A percentile compares a stretch with the other conserved stretches of the same genome.
These are phyloP conservation scores for Epinotia demarniana DNA, from an alignment of 2,888 invertebrate species.

Conservation along the genomic window DNA sequence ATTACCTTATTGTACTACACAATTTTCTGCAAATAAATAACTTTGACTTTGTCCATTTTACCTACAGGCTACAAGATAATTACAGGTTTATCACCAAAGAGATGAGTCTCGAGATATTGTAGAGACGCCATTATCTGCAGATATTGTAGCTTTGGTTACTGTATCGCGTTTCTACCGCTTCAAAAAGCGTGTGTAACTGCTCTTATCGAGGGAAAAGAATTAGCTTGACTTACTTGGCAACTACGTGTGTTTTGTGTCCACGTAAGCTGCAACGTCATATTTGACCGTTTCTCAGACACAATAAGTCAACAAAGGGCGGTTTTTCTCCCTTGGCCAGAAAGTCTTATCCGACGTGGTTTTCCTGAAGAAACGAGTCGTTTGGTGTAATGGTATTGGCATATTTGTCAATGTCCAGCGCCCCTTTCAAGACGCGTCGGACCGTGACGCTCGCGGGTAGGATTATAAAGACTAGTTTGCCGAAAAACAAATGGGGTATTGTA, in stretches of 20 bases:
- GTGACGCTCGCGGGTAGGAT: conserved; percentile 40
- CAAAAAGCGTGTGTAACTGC: no score
- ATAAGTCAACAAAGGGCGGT: conserved; percentile 32
- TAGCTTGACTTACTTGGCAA: neutral
- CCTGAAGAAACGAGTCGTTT: neutral
- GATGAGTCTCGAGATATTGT: no score
- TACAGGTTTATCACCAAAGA: no score
- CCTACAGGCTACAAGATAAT: no score
- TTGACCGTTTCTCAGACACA: conserved; percentile 29
- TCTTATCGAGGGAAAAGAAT: no score
- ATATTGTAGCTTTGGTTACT: no score
- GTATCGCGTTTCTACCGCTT: no score
- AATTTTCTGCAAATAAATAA: no score
- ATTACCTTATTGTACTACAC: no score
- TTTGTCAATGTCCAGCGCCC: conserved; percentile 37
- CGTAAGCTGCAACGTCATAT: conserved; percentile 29
- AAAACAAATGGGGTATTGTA: conserved; percentile 33
- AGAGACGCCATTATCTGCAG: no score
- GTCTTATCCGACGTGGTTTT: conserved; percentile 5
- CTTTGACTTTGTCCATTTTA: no score
- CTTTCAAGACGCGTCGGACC: conserved; percentile 32
- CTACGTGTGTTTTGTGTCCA: conserved; percentile 4
- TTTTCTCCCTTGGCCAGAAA: neutral
- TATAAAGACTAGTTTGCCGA: conserved; percentile 38
- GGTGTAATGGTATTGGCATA: conserved; percentile 27